Base-by-base conservation (phyloP, 2,888 invertebrate species). In the Steinernema scapterisci region DNA sequence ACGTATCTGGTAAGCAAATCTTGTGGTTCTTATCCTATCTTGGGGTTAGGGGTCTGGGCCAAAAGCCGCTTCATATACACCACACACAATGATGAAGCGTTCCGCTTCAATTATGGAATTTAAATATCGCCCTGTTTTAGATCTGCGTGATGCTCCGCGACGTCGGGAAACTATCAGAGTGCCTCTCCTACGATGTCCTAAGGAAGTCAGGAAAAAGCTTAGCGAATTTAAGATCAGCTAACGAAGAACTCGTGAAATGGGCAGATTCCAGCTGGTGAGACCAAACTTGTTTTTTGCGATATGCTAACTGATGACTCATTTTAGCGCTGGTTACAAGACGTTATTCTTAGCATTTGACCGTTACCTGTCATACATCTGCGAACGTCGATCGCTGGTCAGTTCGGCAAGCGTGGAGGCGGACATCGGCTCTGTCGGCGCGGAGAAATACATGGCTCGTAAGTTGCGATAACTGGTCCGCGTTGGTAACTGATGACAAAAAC, bases 131-230 rank as follows among this genome's bases (percentile, higher is more conserved):
- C 9, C 1, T 38, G 31, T 63, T 82, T 72, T 63, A 82, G 80
- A 56, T 86, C 13, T 84, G 81, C 25, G 51, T 86, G 27, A 73
- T 86, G 23, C 78, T 82, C n/a, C 82, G 84, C 0, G 86, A 85
- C 71, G 79, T 82, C 7, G 31, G 76, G 16, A 56, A 72, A 21
- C 74, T 85, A 2, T 79, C 83, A 46, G 76, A 78, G 19, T 77
- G 76, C 21, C 75, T 85, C 74, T 77, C 73, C 1, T 72, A 54
- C 23, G 51, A 16, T 80, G 80, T 70, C 48, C 78, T 54, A 71
- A 74, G 27, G 56, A 70, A 45, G 76, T 76, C 43, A 51, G 79
- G 71, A 25, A 79, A 76, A 16, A 73, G 77, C 19, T 77, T 83
- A 43, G 73, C 76, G 16, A 76, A 78, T 52, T 73, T 78, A 19